A percentile compares a stretch with the other conserved stretches of the same genome.
Evolutionary conservation across 1,140 invertebrate genomes (phyloP).

Genomic region (Hylyphantes graminicola): DNA sequence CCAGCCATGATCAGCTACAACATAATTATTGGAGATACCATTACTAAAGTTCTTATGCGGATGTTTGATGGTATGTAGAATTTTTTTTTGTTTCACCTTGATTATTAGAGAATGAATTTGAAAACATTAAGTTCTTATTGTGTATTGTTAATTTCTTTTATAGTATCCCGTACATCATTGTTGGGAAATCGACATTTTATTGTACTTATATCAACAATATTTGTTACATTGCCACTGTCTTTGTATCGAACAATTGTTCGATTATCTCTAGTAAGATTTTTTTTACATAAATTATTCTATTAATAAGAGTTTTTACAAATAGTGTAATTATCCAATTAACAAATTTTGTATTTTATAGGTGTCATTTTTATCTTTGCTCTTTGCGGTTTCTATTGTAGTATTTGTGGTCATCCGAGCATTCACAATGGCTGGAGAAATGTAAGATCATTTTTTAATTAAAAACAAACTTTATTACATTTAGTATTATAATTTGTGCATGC

Average conservation of each 20-base stretch:
- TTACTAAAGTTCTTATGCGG: constrained; percentile 84
- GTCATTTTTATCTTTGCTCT: constrained; percentile 81
- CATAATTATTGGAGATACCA: constrained; percentile 88
- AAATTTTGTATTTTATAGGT: constrained; percentile 64
- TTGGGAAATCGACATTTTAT: constrained; percentile 80
- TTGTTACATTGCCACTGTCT: constrained; percentile 84
- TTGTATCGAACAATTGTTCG: constrained; percentile 83
- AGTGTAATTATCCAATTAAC: too few relatives aligned
- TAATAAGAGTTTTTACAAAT: neutral
- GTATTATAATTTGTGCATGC: neutral
- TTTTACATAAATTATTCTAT: neutral
- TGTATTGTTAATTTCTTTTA: constrained; percentile 39
- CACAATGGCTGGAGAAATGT: constrained; percentile 66
- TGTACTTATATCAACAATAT: constrained; percentile 79
- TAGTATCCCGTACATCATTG: constrained; percentile 71
- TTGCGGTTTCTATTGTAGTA: constrained; percentile 80
- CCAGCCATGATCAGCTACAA: constrained; percentile 92
- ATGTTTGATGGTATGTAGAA: constrained; percentile 66
- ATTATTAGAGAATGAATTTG: neutral
- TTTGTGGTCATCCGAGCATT: constrained; percentile 77
- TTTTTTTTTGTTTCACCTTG: neutral
- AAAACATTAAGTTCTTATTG: neutral
- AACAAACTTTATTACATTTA: neutral
- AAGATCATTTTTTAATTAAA: constrained; percentile 53
- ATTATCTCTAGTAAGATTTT: constrained; percentile 75